Evolutionary conservation across 2,888 invertebrate genomes (phyloP).

Genomic region (Hemaris fuciformis): DNA sequence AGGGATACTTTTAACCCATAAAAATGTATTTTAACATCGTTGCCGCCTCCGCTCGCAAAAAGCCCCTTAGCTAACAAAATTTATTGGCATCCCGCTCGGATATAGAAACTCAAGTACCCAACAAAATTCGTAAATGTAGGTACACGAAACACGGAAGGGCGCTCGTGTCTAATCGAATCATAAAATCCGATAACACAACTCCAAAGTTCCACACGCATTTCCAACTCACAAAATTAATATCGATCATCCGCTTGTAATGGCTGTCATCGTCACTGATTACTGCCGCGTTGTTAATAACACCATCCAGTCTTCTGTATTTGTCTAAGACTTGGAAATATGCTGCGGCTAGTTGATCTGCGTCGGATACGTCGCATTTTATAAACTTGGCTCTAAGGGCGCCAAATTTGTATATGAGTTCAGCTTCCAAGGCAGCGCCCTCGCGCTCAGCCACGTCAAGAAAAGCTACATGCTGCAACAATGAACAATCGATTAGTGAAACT

Average conservation of each 20-base stretch:
- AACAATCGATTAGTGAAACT: constrained; percentile 5
- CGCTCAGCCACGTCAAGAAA: constrained; percentile 63
- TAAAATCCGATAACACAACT: constrained; percentile 23
- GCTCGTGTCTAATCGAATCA: constrained; percentile 24
- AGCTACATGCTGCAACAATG: constrained; percentile 62
- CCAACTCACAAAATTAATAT: constrained; percentile 67
- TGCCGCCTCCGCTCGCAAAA: background rate
- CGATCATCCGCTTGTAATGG: constrained; percentile 53
- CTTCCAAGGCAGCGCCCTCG: constrained; percentile 59
- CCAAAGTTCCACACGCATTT: constrained; percentile 13
- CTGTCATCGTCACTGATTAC: constrained; percentile 48
- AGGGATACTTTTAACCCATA: background rate
- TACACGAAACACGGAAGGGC: constrained; percentile 2
- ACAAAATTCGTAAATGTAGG: constrained; percentile 8
- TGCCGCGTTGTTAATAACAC: constrained; percentile 66
- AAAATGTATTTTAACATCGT: constrained; percentile 18
- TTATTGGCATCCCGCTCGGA: background rate
- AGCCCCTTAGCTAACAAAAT: background rate
- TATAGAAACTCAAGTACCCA: constrained; percentile 5
- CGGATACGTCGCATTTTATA: constrained; percentile 68
- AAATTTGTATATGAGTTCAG: constrained; percentile 57
- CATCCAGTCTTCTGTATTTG: constrained; percentile 65
- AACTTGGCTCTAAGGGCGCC: constrained; percentile 71
- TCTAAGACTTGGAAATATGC: constrained; percentile 62
- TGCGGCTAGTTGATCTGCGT: constrained; percentile 51